phyloP scores from a whole-genome alignment of 2,113 vertebrate species.

The Todiramphus chloris region DNA sequence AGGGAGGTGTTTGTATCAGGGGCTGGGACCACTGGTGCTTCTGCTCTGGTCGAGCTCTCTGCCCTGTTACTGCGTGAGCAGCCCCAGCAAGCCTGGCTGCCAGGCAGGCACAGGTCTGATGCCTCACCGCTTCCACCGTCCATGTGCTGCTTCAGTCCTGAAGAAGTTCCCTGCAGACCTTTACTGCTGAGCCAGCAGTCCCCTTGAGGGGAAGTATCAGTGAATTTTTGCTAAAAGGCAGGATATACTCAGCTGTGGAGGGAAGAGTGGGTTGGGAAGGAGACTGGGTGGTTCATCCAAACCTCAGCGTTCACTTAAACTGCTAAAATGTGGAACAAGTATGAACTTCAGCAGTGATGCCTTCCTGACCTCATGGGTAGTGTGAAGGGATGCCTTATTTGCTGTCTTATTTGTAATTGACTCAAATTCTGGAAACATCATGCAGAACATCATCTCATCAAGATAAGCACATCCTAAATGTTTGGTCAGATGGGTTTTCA shows the following conservation, averaged over 20 bases:
- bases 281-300: neutral
- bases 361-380: fast-evolving
- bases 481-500: neutral
- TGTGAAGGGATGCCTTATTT: neutral
- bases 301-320: neutral
- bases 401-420: neutral
- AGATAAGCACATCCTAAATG: neutral
- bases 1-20: neutral
- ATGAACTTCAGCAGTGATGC: neutral
- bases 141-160: neutral
- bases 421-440: neutral
- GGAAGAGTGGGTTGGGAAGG: neutral
- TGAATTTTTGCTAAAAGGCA: neutral
- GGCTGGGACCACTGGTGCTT: neutral
- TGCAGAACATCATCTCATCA: neutral
- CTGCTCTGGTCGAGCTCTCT: fast-evolving
- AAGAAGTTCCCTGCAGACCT: neutral
- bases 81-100: neutral
- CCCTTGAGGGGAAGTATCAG: fast-evolving
- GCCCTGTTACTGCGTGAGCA: neutral
- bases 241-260: neutral
- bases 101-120: neutral
- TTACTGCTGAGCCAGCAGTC: neutral
- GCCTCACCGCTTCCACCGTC: neutral
- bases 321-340: fast-evolving